Evolutionary conservation across 2,113 vertebrate species (phyloP), one percentile per base, ranked within the genome.

Genomic region (Leucopsar rothschildi): DNA sequence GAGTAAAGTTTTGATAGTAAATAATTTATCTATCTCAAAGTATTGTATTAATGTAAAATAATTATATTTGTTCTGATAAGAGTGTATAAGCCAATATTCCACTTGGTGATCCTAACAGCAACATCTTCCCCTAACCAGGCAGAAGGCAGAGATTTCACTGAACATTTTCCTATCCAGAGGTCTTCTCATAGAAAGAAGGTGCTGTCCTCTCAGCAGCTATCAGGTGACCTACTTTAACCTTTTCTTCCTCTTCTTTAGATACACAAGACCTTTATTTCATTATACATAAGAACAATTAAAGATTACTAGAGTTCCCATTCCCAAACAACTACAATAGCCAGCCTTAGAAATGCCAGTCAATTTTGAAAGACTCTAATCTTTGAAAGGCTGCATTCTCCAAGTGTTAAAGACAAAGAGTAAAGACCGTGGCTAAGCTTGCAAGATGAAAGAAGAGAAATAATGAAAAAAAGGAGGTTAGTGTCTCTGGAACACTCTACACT

Each of bases 371-470:
- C 15, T 53, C 15, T 53, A 31, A 25, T 42, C 39, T 84, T 52
- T 5, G 33, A 82, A 87, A 75, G 18, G 9, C 25, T 75, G 56
- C 39, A 25, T 82, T 84, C 23, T 71, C 45, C 52, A 75, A 75
- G 15, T 2, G 1, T 69, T 86, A 63, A 91, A 92, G 20, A 85
- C 49, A 69, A 82, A 82, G 24, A 12, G 4, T 88, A 70, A 82
- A 76, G 47, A 52, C 44, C 0, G 0, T 53, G 71, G 28, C 44
- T 76, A 90, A 90, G 59, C 71, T 76, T 52, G 27, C 24, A 73
- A 79, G 63, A 88, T 83, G 39, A 88, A 92, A 90, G 60, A 55
- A 40, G 8, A 78, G 15, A 15, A 59, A 78, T 40, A 84, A n/a
- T 27, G 2, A 35, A 49, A 87, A 65, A 68, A 65, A 56, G 14